Conservation (phyloP, 2,797 vertebrate genomes). For the Argentina silus region DNA sequence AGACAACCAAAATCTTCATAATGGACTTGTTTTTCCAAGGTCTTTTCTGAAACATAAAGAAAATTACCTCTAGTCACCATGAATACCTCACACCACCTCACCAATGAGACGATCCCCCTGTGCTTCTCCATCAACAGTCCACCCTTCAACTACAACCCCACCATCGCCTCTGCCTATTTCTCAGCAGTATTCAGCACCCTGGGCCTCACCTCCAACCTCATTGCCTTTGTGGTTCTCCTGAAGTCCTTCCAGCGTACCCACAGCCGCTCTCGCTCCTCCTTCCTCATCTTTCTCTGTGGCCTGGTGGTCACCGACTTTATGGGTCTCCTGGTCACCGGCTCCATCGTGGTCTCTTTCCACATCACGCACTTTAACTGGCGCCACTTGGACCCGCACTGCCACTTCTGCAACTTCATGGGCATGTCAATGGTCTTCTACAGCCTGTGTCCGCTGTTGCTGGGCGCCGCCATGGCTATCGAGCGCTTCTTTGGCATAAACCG, state of each 20-base stretch:
- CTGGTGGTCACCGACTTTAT: slow-evolving; percentile 93
- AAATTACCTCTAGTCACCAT: slow-evolving; percentile 43
- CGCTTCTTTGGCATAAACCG: slow-evolving; percentile 89
- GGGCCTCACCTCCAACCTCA: slow-evolving; percentile 90
- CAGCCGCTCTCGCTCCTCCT: slow-evolving; percentile 83
- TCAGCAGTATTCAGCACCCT: slow-evolving; percentile 78
- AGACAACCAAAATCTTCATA: neutral
- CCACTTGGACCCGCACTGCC: slow-evolving; percentile 80
- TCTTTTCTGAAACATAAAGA: slow-evolving; percentile 9
- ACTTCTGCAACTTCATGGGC: slow-evolving; percentile 94
- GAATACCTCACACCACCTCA: slow-evolving; percentile 37
- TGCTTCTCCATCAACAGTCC: slow-evolving; percentile 75
- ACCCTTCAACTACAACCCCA: slow-evolving; percentile 42
- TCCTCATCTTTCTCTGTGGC: slow-evolving; percentile 88
- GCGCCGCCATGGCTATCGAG: slow-evolving; percentile 89
- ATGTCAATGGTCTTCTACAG: slow-evolving; percentile 95
- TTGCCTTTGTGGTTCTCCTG: slow-evolving; percentile 86
- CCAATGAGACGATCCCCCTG: slow-evolving; percentile 51
- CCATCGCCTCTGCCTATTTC: slow-evolving; percentile 80
- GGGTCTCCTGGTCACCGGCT: slow-evolving; percentile 87
- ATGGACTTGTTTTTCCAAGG: slow-evolving; percentile 11
- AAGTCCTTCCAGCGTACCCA: slow-evolving; percentile 75
- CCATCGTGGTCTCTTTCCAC: slow-evolving; percentile 86
- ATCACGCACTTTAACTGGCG: slow-evolving; percentile 82
- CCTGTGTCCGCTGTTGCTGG: slow-evolving; percentile 88